A percentile compares a stretch with the other conserved stretches of the same genome.
Evolutionary conservation across 1,140 invertebrate genomes (phyloP).

Genomic region (Apis laboriosa): DNA sequence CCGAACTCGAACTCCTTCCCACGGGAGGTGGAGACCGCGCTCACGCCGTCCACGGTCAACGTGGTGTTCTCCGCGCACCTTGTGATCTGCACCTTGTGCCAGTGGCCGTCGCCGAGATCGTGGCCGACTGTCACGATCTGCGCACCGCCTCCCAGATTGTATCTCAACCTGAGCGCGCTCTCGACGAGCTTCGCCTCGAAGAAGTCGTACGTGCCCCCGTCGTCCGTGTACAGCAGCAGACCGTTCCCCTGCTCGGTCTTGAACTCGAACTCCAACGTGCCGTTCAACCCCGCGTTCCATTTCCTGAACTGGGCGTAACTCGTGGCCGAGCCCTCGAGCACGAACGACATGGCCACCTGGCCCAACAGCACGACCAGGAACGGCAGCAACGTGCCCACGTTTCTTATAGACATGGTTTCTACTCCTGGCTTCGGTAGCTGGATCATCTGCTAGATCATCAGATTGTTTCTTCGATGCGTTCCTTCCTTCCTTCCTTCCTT

Average conservation of each 20-base stretch:
- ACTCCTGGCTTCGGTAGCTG: not conserved
- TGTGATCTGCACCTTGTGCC: conserved; percentile 92
- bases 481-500: too few relatives aligned
- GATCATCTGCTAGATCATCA: conserved; percentile 45
- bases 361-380: conserved; percentile 54
- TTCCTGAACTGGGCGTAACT: conserved; percentile 95
- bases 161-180: conserved; percentile 91
- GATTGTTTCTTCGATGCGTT: not conserved
- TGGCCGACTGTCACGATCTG: conserved; percentile 93
- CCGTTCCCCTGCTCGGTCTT: conserved; percentile 95
- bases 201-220: conserved; percentile 96
- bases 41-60: conserved; percentile 89
- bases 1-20: conserved; percentile 94
- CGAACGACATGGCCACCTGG: conserved; percentile 80
- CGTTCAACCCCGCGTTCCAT: conserved; percentile 93
- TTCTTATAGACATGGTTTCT: conserved; percentile 48
- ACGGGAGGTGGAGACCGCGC: conserved; percentile 87
- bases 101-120: conserved; percentile 92
- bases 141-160: conserved; percentile 92
- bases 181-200: conserved; percentile 97
- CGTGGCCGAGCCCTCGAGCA: conserved; percentile 91
- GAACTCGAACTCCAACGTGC: conserved; percentile 95
- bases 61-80: conserved; percentile 89
- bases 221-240: conserved; percentile 94
- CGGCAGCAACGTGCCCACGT: conserved; percentile 20